Evolutionary conservation across 2,797 vertebrate genomes (phyloP).

Genomic region (Erethizon dorsatum): DNA sequence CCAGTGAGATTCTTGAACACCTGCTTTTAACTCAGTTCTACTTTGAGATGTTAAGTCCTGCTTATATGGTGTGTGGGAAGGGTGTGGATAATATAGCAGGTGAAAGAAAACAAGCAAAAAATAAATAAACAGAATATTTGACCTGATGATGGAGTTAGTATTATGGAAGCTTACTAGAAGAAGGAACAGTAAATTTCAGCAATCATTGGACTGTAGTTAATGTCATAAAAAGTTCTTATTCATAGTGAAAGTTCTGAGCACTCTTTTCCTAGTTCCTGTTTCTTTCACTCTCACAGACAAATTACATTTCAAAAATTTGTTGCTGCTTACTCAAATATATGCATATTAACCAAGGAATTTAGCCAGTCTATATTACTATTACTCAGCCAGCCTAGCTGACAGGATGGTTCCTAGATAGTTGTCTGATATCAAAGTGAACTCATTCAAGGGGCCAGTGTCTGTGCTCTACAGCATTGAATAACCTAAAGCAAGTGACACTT

Average conservation of each 20-base stretch:
- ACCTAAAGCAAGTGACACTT: not conserved
- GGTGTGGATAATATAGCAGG: fast-evolving
- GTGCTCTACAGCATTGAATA: not conserved
- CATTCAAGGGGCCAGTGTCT: not conserved
- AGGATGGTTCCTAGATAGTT: not conserved
- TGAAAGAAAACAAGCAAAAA: not conserved
- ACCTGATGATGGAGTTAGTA: not conserved
- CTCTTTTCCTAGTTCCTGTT: fast-evolving
- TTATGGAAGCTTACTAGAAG: not conserved
- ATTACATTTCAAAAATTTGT: not conserved
- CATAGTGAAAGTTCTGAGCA: not conserved
- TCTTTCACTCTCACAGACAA: not conserved
- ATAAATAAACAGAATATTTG: not conserved
- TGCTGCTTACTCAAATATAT: not conserved
- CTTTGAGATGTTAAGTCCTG: not conserved
- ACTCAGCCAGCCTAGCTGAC: not conserved
- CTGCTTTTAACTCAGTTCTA: not conserved
- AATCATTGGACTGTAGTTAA: not conserved
- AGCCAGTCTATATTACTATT: not conserved
- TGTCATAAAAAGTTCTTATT: not conserved
- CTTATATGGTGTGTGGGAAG: not conserved
- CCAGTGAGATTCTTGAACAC: not conserved
- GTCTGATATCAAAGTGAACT: not conserved
- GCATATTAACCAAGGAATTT: not conserved
- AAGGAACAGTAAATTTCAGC: not conserved